These are phyloP conservation scores for Artibeus jamaicensis DNA, from an alignment of 2,797 vertebrate genomes.

Conservation along the genomic window DNA sequence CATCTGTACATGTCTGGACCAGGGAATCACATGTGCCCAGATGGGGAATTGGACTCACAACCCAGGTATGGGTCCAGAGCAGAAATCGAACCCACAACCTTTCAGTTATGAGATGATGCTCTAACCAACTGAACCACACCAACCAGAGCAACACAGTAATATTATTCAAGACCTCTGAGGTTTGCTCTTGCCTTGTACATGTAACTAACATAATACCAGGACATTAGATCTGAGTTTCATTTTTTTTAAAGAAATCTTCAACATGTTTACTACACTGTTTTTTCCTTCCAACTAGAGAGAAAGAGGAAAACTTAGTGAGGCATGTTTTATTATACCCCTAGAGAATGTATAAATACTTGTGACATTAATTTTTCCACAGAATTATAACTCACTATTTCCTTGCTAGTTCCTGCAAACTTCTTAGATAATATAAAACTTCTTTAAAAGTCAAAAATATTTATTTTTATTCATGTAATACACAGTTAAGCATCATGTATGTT, in stretches of 20 bases:
- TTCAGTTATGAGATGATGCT: neutral
- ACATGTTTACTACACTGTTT: neutral
- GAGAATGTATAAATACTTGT: neutral
- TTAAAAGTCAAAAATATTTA: slow-evolving; percentile 53
- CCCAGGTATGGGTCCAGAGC: neutral
- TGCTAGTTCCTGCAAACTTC: neutral
- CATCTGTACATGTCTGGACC: too few species aligned
- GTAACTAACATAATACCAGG: neutral
- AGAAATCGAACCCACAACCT: neutral
- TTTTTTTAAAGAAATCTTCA: neutral
- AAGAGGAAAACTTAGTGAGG: neutral
- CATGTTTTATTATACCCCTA: neutral
- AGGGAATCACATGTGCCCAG: too few species aligned
- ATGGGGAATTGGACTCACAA: neutral
- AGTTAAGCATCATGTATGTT: slow-evolving; percentile 60
- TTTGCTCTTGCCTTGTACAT: neutral
- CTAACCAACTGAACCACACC: neutral
- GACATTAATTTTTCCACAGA: slow-evolving; percentile 52
- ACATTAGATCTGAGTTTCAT: neutral
- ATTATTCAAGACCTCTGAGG: neutral
- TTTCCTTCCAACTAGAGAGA: neutral
- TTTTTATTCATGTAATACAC: slow-evolving; percentile 56
- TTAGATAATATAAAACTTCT: slow-evolving; percentile 34
- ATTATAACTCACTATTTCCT: slow-evolving; percentile 39
- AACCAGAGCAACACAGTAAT: neutral